Evolutionary conservation across 2,113 vertebrate genomes (phyloP).

Genomic region (Petrocephalus zakoni): DNA sequence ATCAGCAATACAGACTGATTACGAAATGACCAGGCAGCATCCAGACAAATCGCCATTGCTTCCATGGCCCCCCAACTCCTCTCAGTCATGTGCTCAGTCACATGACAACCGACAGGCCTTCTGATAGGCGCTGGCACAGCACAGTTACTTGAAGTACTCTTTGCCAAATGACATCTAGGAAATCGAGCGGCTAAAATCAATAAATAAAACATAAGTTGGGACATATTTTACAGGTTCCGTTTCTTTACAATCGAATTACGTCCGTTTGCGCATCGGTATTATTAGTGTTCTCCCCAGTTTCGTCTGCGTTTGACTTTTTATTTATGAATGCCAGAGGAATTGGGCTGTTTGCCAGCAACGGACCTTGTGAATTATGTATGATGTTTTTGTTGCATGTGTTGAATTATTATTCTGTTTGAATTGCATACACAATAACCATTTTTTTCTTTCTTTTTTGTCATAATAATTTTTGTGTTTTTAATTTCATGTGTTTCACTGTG

Average conservation of each 20-base stretch:
- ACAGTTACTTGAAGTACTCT: neutral
- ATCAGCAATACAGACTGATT: neutral
- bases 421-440: constrained; percentile 56
- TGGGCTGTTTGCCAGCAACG: constrained; percentile 57
- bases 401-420: constrained; percentile 50
- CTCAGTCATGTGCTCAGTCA: neutral
- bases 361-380: constrained; percentile 62
- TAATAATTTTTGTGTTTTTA: constrained; percentile 47
- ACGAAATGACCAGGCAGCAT: neutral
- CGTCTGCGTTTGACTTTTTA: constrained; percentile 44
- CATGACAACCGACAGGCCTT: neutral
- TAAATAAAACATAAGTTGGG: constrained; percentile 6
- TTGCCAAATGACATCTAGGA: neutral
- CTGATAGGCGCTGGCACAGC: neutral
- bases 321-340: constrained; percentile 50
- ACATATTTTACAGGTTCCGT: constrained; percentile 46
- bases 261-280: constrained; percentile 48
- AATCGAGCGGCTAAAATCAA: neutral
- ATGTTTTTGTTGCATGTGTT: constrained; percentile 53
- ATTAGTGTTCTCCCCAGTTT: constrained; percentile 51
- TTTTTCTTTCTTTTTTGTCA: constrained; percentile 52
- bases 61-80: neutral
- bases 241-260: constrained; percentile 59
- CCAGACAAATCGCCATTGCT: neutral
- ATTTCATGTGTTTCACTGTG: constrained; percentile 44